These are phyloP conservation scores for Rhinella marina DNA, from an alignment of 2,797 vertebrate species.

Conservation along the genomic window DNA sequence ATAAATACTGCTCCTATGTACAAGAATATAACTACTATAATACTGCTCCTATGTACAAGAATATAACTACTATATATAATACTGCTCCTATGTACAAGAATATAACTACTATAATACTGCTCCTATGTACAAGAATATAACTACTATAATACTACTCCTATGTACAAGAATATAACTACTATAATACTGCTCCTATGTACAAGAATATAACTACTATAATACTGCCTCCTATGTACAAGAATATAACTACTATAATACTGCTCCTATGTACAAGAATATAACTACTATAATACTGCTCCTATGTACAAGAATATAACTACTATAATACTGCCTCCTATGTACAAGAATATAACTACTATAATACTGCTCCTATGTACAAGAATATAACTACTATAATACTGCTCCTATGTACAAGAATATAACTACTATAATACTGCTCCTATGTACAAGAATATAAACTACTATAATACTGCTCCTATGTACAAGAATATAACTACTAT, in stretches of 20 bases:
- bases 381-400: slow-evolving; percentile 7
- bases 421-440: slow-evolving; percentile 3
- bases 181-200: not conserved
- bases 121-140: too few species aligned
- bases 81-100: too few species aligned
- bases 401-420: not conserved
- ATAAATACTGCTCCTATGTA: too few species aligned
- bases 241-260: not conserved
- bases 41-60: too few species aligned
- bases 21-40: too few species aligned
- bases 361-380: not conserved
- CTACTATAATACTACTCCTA: not conserved
- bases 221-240: not conserved
- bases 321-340: slow-evolving; percentile 5
- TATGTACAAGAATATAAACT: slow-evolving; percentile 4
- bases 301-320: not conserved
- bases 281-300: slow-evolving; percentile 5
- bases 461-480: not conserved
- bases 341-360: slow-evolving; percentile 12
- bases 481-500: slow-evolving; percentile 4
- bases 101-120: too few species aligned
- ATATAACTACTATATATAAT: too few species aligned
- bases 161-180: not conserved
- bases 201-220: slow-evolving; percentile 3
- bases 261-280: not conserved